A percentile compares a stretch with the other conserved stretches of the same genome.
phyloP scores from a whole-genome alignment of 2,797 vertebrate species.

The Hoplostethus mediterraneus region DNA sequence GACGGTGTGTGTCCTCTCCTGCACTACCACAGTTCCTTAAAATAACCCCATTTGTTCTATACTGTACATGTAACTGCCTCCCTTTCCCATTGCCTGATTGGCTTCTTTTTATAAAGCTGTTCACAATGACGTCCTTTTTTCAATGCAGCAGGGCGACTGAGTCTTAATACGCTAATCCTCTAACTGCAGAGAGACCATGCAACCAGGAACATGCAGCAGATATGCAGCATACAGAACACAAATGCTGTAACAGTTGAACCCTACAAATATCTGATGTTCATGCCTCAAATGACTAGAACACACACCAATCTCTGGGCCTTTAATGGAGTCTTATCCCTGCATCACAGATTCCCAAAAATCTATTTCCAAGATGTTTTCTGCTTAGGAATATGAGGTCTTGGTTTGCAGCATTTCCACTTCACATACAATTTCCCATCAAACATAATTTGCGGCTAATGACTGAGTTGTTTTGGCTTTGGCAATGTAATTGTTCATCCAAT shows the following conservation, averaged over 20 bases:
- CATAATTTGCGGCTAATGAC: no score
- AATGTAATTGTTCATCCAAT: neutral
- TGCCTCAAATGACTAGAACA: neutral
- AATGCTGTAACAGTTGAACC: neutral
- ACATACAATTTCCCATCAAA: no score
- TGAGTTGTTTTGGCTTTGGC: no score
- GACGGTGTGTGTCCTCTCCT: neutral
- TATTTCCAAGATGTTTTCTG: no score
- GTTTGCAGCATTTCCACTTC: no score
- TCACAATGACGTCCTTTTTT: constrained; percentile 80
- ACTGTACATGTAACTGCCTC: constrained; percentile 21
- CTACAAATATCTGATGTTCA: neutral
- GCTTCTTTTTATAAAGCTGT: constrained; percentile 59
- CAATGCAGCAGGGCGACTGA: constrained; percentile 59
- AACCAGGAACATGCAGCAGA: constrained; percentile 45
- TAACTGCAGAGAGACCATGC: constrained; percentile 59
- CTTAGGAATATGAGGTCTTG: no score
- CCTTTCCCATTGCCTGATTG: constrained; percentile 20
- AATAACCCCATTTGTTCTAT: neutral
- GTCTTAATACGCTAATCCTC: constrained; percentile 83
- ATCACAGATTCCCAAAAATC: no score
- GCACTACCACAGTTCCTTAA: neutral
- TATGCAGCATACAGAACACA: constrained; percentile 29
- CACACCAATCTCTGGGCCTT: no score
- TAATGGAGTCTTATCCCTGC: no score